These are phyloP conservation scores for Eremobia ochroleuca DNA, from an alignment of 2,888 invertebrate species.

Conservation along the genomic window DNA sequence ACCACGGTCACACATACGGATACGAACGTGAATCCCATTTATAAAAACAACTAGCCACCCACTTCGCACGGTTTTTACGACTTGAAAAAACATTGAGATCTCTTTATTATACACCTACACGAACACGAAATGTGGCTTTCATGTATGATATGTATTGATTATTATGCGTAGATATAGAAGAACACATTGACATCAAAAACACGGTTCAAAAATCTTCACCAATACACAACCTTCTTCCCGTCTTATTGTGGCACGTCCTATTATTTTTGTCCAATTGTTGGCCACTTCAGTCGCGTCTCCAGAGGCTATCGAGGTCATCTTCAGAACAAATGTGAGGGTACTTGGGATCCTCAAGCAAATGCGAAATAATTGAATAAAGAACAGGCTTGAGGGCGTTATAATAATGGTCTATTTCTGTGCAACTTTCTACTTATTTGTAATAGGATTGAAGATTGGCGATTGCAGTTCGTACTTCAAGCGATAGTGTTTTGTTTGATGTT, in stretches of 20 bases:
- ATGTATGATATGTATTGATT: not conserved
- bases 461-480: not conserved
- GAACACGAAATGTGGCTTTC: not conserved
- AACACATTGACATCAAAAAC: not conserved
- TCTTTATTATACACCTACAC: not conserved
- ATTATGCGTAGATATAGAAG: no score
- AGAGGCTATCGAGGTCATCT: slow-evolving; percentile 39
- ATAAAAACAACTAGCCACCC: not conserved
- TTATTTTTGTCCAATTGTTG: slow-evolving; percentile 53
- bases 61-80: not conserved
- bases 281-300: slow-evolving; percentile 30
- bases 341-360: slow-evolving; percentile 19
- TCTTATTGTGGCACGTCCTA: not conserved
- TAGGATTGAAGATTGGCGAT: not conserved
- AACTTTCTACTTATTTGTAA: slow-evolving; percentile 1
- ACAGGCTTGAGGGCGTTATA: not conserved
- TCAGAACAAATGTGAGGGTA: slow-evolving; percentile 32
- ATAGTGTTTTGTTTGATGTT: slow-evolving; percentile 19
- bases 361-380: slow-evolving; percentile 40
- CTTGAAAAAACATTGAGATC: not conserved
- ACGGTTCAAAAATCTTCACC: not conserved
- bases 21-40: not conserved
- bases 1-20: not conserved
- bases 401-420: slow-evolving; percentile 4
- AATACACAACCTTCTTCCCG: not conserved